Evolutionary conservation across 2,888 invertebrate genomes (phyloP), one percentile per base, ranked within the genome.

Genomic region (Osmoderma eremita): DNA sequence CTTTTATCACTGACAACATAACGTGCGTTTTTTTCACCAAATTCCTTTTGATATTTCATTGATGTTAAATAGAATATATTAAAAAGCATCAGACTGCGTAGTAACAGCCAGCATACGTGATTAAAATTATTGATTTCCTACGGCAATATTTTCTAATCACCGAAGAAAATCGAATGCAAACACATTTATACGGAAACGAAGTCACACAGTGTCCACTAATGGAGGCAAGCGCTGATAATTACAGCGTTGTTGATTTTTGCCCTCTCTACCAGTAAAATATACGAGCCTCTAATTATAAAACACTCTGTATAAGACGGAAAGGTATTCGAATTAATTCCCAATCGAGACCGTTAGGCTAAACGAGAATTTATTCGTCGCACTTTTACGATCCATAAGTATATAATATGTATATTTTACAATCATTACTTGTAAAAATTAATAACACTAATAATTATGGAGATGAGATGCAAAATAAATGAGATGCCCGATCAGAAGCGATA

Each of bases 401-500:
- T 61, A 45, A 36, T 30, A 18, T 61, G 30, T 42, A 45, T 56
- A 42, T 22, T 42, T 56, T 56, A 61, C 45, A 61, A 61, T 61
- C 17, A 61, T 61, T 61, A 30, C 45, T 41, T 30, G 12, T 36
- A 61, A 61, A 61, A 61, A 61, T 61, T 61, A 61, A 61, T 45
- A 61, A 45, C 58, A 61, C 30, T 61, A 61, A 61, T 61, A 45
- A 61, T 61, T 61, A 61, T 61, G 45, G 30, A 61, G 30, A 61
- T 45, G 48, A 45, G 48, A 61, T 61, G 58, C 58, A 61, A 36
- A 61, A 61, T 61, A 61, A 61, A 61, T 61, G 58, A 61, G 58
- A 61, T 61, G 45, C 30, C 58, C 58, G 45, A 61, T 61, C 58
- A 61, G 58, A 45, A 45, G 45, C 30, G 45, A 61, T 61, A 36